These are phyloP conservation scores for Zapornia atra DNA, from an alignment of 2,113 vertebrate genomes.

Conservation along the genomic window DNA sequence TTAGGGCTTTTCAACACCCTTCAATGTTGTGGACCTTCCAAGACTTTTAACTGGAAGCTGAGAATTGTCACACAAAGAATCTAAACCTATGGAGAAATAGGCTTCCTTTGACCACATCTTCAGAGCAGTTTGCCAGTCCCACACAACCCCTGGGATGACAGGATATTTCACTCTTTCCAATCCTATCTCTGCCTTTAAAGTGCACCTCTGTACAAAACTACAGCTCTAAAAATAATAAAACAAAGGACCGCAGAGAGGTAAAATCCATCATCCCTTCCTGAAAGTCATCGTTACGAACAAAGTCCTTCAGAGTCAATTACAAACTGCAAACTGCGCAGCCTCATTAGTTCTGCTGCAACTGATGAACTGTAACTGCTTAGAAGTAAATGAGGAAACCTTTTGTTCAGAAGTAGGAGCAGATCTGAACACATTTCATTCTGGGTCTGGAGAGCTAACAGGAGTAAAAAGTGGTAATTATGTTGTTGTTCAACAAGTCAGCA, in stretches of 20 bases:
- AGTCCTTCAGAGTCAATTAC: neutral
- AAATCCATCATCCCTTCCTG: neutral
- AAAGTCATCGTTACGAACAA: neutral
- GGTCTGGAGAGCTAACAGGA: neutral
- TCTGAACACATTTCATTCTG: neutral
- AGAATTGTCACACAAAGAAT: neutral
- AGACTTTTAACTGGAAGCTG: neutral
- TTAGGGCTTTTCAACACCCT: neutral
- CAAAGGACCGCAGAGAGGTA: neutral
- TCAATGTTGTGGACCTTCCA: neutral
- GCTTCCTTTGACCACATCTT: neutral
- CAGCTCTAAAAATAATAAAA: neutral
- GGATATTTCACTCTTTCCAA: neutral
- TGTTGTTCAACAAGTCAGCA: constrained; percentile 41
- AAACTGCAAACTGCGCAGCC: neutral
- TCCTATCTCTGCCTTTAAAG: neutral
- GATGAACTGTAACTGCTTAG: neutral
- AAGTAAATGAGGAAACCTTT: constrained; percentile 7
- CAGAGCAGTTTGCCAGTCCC: neutral
- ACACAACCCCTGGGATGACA: neutral
- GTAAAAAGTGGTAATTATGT: neutral
- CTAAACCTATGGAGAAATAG: neutral
- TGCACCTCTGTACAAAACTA: neutral
- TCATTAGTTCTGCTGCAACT: neutral
- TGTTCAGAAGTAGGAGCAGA: neutral